These are phyloP conservation scores for Anguilla anguilla DNA, from an alignment of 2,797 vertebrate genomes.

Conservation along the genomic window DNA sequence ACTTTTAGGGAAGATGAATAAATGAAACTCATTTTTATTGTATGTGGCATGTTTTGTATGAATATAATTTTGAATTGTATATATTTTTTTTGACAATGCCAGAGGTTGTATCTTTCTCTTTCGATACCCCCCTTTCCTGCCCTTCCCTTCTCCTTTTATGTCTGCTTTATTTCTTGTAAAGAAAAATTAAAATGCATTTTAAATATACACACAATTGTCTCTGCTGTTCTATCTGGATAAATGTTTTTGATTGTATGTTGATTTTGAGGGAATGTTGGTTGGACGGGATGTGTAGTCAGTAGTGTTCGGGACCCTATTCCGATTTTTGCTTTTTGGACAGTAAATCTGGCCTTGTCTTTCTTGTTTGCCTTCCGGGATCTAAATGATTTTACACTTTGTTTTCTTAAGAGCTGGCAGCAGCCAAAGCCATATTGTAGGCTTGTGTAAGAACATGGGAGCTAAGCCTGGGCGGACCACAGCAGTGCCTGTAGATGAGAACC, in stretches of 20 bases:
- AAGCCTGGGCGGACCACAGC: not conserved
- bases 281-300: not conserved
- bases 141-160: slow-evolving; percentile 72
- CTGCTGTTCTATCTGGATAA: not conserved
- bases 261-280: not conserved
- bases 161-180: slow-evolving; percentile 86
- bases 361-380: not conserved
- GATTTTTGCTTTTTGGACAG: not conserved
- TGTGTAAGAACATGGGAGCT: not conserved
- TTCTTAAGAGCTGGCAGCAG: not conserved
- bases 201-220: slow-evolving; percentile 68
- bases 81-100: slow-evolving; percentile 86
- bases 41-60: slow-evolving; percentile 97
- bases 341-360: not conserved
- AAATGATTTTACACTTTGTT: not conserved
- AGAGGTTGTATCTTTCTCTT: slow-evolving; percentile 83
- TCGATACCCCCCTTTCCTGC: slow-evolving; percentile 30
- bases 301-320: not conserved
- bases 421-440: not conserved
- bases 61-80: slow-evolving; percentile 92
- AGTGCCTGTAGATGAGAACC: not conserved
- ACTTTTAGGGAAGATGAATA: slow-evolving; percentile 89
- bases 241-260: not conserved
- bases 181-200: slow-evolving; percentile 93
- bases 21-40: slow-evolving; percentile 88